A percentile compares a stretch with the other conserved stretches of the same genome.
Evolutionary conservation across 2,888 invertebrate genomes (phyloP).

Genomic region (Leucophenga montana): DNA sequence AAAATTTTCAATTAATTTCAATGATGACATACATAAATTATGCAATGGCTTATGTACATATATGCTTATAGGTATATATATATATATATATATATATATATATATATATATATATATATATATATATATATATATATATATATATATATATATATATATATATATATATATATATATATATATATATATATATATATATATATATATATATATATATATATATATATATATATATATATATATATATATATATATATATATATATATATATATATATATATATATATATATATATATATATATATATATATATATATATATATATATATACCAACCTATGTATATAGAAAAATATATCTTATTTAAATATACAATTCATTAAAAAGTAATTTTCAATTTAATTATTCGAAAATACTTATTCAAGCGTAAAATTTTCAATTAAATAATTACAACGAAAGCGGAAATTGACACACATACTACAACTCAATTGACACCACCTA

Average conservation of each 20-base stretch:
- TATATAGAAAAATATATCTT: no score
- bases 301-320: slow-evolving; percentile 15
- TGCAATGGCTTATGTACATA: slow-evolving; percentile 26
- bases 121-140: background rate
- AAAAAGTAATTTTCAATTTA: slow-evolving; percentile 39
- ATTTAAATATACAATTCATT: slow-evolving; percentile 22
- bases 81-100: slow-evolving; percentile 2
- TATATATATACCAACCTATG: background rate
- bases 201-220: background rate
- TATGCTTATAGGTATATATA: no score
- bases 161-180: background rate
- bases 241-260: background rate
- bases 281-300: background rate
- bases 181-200: no score
- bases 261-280: no score
- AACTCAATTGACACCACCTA: background rate
- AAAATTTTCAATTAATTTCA: slow-evolving; percentile 49
- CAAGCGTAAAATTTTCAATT: slow-evolving; percentile 53
- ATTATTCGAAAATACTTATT: slow-evolving; percentile 33
- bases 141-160: slow-evolving; percentile 18
- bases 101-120: background rate
- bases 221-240: slow-evolving; percentile 15
- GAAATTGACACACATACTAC: slow-evolving; percentile 39
- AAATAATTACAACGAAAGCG: slow-evolving; percentile 45
- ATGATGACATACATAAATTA: slow-evolving; percentile 32